Percentiles rank a stretch among this genome's conserved stretches.
Conservation (phyloP, 2,888 invertebrate genomes). For the Conchocele bisecta region DNA sequence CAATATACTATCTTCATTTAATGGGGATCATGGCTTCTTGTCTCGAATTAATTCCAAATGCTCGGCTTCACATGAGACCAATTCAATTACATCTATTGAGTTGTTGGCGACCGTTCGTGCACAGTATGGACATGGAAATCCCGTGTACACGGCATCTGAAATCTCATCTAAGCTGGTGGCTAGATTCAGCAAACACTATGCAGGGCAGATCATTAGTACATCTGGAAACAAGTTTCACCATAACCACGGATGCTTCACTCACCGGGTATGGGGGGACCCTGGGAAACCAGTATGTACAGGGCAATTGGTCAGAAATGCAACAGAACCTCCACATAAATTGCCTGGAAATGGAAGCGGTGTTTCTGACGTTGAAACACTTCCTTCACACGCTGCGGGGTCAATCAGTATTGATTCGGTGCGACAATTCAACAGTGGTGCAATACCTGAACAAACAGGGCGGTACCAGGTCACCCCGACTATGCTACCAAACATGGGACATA, state of each 20-base stretch:
- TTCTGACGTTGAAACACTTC: slow-evolving; percentile 23
- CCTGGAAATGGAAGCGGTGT: slow-evolving; percentile 31
- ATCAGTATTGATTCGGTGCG: slow-evolving; percentile 20
- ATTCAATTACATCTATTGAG: slow-evolving; percentile 18
- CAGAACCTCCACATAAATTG: slow-evolving; percentile 25
- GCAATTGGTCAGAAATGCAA: slow-evolving; percentile 17
- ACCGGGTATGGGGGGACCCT: slow-evolving; percentile 30
- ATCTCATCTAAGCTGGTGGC: slow-evolving; percentile 18
- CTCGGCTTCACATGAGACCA: slow-evolving; percentile 17
- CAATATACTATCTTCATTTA: slow-evolving; percentile 22
- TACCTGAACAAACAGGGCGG: slow-evolving; percentile 48
- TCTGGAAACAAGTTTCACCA: not conserved
- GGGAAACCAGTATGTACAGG: slow-evolving; percentile 6
- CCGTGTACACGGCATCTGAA: slow-evolving; percentile 17
- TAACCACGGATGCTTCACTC: slow-evolving; percentile 35
- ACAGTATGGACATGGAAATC: not conserved
- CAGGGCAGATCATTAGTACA: slow-evolving; percentile 14
- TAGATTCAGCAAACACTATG: slow-evolving; percentile 13
- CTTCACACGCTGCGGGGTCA: not conserved
- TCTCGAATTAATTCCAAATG: slow-evolving; percentile 33
- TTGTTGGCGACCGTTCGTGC: slow-evolving; percentile 11
- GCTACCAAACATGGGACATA: slow-evolving; percentile 31
- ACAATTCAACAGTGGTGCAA: slow-evolving; percentile 40
- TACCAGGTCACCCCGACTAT: slow-evolving; percentile 35
- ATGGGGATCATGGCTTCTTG: slow-evolving; percentile 30